Conservation (phyloP, 2,797 vertebrate species). For the Avahi laniger region DNA sequence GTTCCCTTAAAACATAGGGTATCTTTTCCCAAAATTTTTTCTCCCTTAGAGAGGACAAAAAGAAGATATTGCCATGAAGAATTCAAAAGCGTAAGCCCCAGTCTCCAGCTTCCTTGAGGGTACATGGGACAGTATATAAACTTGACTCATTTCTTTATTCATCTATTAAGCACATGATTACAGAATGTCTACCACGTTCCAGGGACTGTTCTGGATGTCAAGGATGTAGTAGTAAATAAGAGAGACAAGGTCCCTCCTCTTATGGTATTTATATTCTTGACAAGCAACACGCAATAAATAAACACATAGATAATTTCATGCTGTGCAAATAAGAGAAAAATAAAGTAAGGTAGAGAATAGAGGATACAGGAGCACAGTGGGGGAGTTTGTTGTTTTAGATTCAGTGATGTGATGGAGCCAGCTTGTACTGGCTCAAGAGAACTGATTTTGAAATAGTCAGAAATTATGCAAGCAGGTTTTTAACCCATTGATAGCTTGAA, state of each 20-base stretch:
- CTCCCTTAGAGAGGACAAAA: background rate
- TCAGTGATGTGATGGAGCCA: background rate
- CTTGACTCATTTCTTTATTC: background rate
- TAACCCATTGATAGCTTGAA: background rate
- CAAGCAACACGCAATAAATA: background rate
- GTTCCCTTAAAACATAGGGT: background rate
- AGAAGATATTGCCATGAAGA: background rate
- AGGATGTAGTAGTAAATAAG: background rate
- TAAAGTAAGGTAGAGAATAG: background rate
- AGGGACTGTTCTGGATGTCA: background rate
- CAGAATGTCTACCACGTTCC: background rate
- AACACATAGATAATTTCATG: background rate
- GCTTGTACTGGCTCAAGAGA: background rate
- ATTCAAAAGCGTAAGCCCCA: background rate
- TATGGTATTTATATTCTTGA: background rate
- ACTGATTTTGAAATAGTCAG: background rate
- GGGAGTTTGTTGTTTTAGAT: background rate
- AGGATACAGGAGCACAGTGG: background rate
- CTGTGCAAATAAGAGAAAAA: background rate
- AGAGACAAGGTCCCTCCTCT: background rate
- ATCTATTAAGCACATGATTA: background rate
- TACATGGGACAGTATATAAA: background rate
- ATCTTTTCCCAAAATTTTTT: background rate
- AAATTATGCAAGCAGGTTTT: background rate
- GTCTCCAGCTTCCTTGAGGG: background rate